phyloP scores from a whole-genome alignment of 2,113 vertebrate genomes.

The Eulemur macaco region DNA sequence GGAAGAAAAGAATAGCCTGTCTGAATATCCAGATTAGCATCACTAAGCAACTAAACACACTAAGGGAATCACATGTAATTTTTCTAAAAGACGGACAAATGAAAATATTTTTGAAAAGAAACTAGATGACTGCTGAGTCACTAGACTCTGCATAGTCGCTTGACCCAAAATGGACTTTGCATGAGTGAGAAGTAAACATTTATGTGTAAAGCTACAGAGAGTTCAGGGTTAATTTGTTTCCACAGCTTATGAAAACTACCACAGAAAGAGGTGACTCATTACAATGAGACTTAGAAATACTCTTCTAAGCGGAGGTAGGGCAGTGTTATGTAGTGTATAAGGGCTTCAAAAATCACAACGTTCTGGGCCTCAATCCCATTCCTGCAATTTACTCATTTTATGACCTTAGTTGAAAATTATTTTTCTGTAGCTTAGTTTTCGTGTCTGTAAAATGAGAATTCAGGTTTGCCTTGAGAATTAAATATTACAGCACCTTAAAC shows the following conservation, averaged over 20 bases:
- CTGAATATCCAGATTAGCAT: neutral
- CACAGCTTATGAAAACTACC: neutral
- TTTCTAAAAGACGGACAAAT: neutral
- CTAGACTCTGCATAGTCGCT: too few relatives aligned
- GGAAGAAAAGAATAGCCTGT: neutral
- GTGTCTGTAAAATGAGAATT: neutral
- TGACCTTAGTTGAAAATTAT: neutral
- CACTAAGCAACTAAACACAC: neutral
- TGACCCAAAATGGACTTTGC: neutral
- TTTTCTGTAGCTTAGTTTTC: neutral
- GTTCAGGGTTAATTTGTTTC: neutral
- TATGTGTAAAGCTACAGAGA: neutral
- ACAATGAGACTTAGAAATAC: fast-evolving
- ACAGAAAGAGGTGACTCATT: neutral
- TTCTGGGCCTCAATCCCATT: neutral
- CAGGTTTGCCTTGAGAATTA: neutral
- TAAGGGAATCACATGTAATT: neutral
- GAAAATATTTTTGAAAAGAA: neutral
- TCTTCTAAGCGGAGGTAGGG: neutral
- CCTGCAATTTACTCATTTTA: neutral
- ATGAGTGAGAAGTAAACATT: neutral
- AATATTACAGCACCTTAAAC: neutral
- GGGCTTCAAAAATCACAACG: neutral
- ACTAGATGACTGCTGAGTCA: neutral
- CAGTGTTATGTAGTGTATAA: fast-evolving